A percentile compares a stretch with the other conserved stretches of the same genome.
These are phyloP conservation scores for Pseudolaguvia tuberculata DNA, from an alignment of 2,113 vertebrate species.

Conservation along the genomic window DNA sequence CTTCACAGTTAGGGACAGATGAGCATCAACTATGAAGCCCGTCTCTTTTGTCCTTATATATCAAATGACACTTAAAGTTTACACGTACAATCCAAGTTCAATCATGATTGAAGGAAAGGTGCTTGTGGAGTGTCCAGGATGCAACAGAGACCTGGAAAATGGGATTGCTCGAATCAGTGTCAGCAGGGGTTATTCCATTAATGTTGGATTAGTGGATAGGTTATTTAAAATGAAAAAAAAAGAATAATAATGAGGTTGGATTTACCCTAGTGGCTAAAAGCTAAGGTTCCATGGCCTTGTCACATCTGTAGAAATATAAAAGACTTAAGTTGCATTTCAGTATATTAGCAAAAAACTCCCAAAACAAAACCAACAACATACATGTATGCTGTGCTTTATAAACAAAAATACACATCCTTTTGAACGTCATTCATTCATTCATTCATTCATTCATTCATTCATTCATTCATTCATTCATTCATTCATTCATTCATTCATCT, in stretches of 20 bases:
- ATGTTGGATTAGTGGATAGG: conserved; percentile 63
- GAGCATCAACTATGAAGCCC: neutral
- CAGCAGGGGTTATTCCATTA: conserved; percentile 51
- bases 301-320: conserved; percentile 85
- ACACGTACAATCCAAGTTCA: neutral
- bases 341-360: conserved; percentile 38
- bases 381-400: neutral
- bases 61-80: neutral
- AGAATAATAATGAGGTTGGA: conserved; percentile 56
- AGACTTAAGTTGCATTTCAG: conserved; percentile 57
- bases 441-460: too few species aligned
- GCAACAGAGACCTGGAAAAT: conserved; percentile 57
- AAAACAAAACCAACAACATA: too few species aligned
- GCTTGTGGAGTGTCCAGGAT: conserved; percentile 48
- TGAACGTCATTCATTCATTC: too few species aligned
- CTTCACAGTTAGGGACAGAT: conserved; percentile 19
- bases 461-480: too few species aligned
- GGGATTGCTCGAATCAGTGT: conserved; percentile 42
- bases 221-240: conserved; percentile 52
- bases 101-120: neutral
- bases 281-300: conserved; percentile 76
- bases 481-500: too few species aligned
- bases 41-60: neutral
- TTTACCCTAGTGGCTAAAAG: conserved; percentile 82
- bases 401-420: conserved; percentile 16